Conservation (phyloP, 2,888 invertebrate species). For the Caenorhabditis doughertyi region DNA sequence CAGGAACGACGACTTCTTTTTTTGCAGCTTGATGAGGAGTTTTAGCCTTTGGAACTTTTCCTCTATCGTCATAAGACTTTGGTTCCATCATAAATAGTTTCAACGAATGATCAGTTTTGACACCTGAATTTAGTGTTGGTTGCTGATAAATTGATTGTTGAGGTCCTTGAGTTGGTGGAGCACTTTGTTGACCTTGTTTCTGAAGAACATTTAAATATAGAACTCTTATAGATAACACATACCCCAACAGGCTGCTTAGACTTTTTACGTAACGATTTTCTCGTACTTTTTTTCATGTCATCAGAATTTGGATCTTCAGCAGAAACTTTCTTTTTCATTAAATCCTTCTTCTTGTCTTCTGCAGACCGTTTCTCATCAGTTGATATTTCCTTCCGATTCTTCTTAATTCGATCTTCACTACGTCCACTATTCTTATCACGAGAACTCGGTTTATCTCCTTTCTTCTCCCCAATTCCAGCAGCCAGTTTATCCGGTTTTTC, state of each 20-base stretch:
- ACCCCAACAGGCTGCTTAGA: background rate
- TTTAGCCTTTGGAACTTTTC: too few species aligned
- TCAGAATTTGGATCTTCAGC: conserved; percentile 1
- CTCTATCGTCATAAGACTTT: too few species aligned
- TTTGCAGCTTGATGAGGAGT: too few species aligned
- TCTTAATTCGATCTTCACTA: conserved; percentile 3
- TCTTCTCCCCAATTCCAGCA: background rate
- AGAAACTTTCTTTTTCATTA: background rate
- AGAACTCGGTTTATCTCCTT: background rate
- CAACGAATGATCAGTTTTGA: too few species aligned
- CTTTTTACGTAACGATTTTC: background rate
- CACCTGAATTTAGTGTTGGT: too few species aligned
- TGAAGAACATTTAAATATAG: too few species aligned
- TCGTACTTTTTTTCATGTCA: background rate
- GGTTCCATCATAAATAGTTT: too few species aligned
- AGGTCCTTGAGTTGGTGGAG: too few species aligned
- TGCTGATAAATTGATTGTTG: too few species aligned
- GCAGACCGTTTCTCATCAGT: conserved; percentile 16
- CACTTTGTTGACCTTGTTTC: too few species aligned
- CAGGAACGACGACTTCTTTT: too few species aligned
- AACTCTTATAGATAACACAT: too few species aligned
- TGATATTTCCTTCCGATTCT: background rate
- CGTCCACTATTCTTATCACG: conserved; percentile 18
- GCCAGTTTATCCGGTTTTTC: background rate
- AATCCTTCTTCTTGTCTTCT: conserved; percentile 8